Conservation (phyloP, 2,797 vertebrate species). For the Threskiornis aethiopicus region DNA sequence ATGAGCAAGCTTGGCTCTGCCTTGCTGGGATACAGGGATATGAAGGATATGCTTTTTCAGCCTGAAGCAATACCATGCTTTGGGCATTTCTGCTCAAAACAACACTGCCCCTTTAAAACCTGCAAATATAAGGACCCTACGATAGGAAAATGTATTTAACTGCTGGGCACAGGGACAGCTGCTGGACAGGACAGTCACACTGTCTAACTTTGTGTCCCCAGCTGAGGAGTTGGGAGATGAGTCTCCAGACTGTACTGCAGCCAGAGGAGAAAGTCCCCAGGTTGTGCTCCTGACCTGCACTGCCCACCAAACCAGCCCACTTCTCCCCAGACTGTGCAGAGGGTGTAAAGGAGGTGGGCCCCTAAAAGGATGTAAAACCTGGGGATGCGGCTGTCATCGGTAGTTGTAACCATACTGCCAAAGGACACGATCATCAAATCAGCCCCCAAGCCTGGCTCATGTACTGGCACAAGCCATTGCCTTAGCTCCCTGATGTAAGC, state of each 20-base stretch:
- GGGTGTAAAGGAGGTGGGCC: neutral
- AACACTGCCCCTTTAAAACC: neutral
- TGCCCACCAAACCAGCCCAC: neutral
- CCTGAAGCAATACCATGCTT: neutral
- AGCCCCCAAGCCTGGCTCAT: neutral
- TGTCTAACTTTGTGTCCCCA: too few relatives aligned
- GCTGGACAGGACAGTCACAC: neutral
- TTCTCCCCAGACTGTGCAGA: neutral
- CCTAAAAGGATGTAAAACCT: neutral
- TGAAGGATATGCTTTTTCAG: neutral
- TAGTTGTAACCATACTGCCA: neutral
- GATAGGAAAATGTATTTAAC: neutral
- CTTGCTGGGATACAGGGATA: neutral
- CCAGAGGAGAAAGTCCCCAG: neutral
- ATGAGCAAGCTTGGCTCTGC: fast-evolving
- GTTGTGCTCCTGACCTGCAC: neutral
- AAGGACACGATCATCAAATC: neutral
- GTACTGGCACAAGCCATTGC: neutral
- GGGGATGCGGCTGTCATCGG: neutral
- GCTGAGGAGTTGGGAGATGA: neutral
- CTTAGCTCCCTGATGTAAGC: neutral
- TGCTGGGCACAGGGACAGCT: neutral
- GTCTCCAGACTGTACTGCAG: neutral
- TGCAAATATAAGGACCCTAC: neutral
- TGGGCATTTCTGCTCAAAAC: neutral